phyloP scores from a whole-genome alignment of 2,888 invertebrate species.

The Cantharis rufa region DNA sequence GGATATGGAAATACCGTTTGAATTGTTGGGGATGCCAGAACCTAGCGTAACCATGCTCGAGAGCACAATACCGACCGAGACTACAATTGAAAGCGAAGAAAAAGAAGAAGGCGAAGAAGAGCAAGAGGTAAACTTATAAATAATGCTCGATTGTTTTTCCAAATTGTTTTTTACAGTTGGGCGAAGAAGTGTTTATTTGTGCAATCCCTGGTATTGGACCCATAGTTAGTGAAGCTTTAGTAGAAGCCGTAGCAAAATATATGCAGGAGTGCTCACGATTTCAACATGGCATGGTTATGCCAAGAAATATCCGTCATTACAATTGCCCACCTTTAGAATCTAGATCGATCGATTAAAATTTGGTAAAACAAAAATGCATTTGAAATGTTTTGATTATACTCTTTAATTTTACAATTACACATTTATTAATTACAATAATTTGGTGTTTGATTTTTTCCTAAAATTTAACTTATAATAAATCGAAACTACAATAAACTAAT shows the following conservation, averaged over 20 bases:
- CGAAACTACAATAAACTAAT: neutral
- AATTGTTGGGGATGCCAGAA: neutral
- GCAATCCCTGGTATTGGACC: conserved; percentile 67
- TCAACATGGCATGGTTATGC: conserved; percentile 71
- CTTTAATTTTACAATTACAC: neutral
- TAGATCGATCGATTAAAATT: neutral
- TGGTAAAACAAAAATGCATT: neutral
- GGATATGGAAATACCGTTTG: neutral
- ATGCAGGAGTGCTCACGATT: conserved; percentile 58
- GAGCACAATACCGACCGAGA: neutral
- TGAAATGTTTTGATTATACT: neutral
- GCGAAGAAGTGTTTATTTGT: conserved; percentile 48
- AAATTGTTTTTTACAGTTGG: conserved; percentile 27
- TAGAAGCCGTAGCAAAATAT: conserved; percentile 61
- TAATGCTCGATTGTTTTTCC: conserved; percentile 6
- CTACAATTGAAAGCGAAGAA: conserved; percentile 27
- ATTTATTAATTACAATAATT: neutral
- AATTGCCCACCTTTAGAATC: conserved; percentile 69
- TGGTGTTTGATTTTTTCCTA: neutral
- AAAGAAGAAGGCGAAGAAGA: conserved; percentile 11
- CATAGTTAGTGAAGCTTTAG: conserved; percentile 57
- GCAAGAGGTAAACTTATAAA: conserved; percentile 31
- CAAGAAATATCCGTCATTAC: conserved; percentile 71
- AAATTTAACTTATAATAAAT: neutral
- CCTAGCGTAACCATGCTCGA: neutral